Evolutionary conservation across 2,888 invertebrate species (phyloP).

Genomic region (Seira musarum): DNA sequence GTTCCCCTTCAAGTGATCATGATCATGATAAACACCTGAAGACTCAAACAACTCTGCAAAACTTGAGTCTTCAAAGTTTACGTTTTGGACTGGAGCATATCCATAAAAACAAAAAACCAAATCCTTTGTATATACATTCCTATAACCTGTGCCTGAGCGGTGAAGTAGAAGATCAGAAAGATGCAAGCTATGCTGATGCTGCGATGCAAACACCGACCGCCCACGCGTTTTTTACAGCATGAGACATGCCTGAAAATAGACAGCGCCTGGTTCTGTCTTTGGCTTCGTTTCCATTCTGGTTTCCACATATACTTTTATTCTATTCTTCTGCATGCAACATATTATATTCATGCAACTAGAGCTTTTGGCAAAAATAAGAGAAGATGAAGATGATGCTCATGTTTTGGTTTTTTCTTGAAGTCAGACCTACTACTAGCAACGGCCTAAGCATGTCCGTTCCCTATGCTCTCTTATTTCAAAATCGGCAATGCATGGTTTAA

Average conservation of each 20-base stretch:
- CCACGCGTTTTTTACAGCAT: slow-evolving; percentile 66
- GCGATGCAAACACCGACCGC: too few relatives aligned
- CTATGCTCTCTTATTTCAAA: too few relatives aligned
- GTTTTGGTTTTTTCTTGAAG: background rate
- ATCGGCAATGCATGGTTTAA: slow-evolving; percentile 23
- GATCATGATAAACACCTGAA: background rate
- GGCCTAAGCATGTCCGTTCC: too few relatives aligned
- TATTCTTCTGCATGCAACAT: too few relatives aligned
- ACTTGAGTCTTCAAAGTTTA: background rate
- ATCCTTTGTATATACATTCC: background rate
- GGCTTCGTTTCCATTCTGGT: background rate
- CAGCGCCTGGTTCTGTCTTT: slow-evolving; percentile 25
- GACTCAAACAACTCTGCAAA: background rate
- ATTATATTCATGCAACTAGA: too few relatives aligned
- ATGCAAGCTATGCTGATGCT: background rate
- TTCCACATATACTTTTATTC: too few relatives aligned
- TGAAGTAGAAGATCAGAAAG: background rate
- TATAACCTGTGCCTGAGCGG: background rate
- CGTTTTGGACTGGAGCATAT: too few relatives aligned
- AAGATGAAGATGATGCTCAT: background rate
- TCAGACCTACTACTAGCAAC: too few relatives aligned
- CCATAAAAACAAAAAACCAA: too few relatives aligned
- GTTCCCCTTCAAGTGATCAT: too few relatives aligned
- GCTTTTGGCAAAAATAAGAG: too few relatives aligned
- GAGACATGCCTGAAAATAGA: slow-evolving; percentile 70